Base-by-base conservation (phyloP, 2,113 vertebrate species). In the Urocynchramus pylzowi region DNA sequence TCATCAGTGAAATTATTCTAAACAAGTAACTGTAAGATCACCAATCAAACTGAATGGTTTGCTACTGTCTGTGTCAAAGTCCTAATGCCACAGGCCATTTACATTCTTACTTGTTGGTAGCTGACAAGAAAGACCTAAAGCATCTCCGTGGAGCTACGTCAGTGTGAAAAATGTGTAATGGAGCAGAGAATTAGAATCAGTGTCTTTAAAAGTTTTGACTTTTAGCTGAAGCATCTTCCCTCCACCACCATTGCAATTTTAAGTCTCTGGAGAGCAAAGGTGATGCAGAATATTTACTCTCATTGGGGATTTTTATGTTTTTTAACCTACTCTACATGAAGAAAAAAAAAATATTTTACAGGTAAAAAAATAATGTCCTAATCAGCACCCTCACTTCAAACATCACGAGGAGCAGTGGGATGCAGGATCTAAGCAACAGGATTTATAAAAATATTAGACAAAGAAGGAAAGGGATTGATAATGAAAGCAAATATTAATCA, bases 81-180 rank as follows among this genome's bases (percentile, higher is more conserved):
- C 14, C 69, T 85, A 33, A 61, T 21, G 30, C 76, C 56, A 64
- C 24, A 71, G 33, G 22, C 30, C 59, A 47, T 54, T 90, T 63
- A 26, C 33, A 63, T 73, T 80, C 67, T 59, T 57, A 61, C 19
- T 82, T 60, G 22, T 45, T 80, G 59, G 28, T 37, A 92, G 49
- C 16, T 60, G 54, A 84, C 41, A 77, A 74, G 49, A 47, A 50
- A 74, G n/a, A 89, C 24, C 82, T 8, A 87, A 42, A 80, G 75
- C 24, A 70, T 53, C n/a, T 49, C 44, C 0, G 0, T 18, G 28
- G n/a, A 92, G 39, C n/a, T 75, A 33, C 2, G 0, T 23, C 82
- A 77, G 50, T 54, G 45, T 68, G 64, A 84, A 91, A 95, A 85
- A 53, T 31, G 39, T 31, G 63, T 86, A 77, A 91, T 21, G 54